These are phyloP conservation scores for Dermatemys mawii DNA, from an alignment of 2,113 vertebrate genomes.

Conservation along the genomic window DNA sequence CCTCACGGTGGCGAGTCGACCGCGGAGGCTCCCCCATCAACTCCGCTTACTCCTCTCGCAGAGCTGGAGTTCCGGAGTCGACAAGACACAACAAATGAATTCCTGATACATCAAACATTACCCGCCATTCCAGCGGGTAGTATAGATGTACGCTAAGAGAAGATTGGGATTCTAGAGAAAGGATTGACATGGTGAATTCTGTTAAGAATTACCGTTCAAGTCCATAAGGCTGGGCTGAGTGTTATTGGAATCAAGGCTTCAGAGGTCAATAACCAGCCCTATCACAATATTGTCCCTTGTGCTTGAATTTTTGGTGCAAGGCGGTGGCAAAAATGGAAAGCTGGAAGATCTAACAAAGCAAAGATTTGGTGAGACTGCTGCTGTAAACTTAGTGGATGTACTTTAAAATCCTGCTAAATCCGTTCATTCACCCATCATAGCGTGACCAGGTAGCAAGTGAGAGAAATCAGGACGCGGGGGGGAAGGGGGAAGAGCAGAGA, in stretches of 20 bases:
- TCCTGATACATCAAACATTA: too few relatives aligned
- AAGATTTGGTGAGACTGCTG: not conserved
- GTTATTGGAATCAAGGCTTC: not conserved
- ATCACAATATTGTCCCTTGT: not conserved
- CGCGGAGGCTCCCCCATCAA: too few relatives aligned
- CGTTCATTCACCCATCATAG: not conserved
- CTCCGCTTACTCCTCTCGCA: too few relatives aligned
- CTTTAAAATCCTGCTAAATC: not conserved
- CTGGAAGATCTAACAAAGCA: constrained; percentile 9
- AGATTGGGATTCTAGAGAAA: not conserved
- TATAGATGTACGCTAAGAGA: too few relatives aligned
- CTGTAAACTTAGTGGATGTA: not conserved
- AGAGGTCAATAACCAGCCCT: not conserved
- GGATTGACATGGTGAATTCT: not conserved
- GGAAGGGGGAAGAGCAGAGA: too few relatives aligned
- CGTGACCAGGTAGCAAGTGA: too few relatives aligned
- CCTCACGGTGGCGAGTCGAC: too few relatives aligned
- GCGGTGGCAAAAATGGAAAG: not conserved
- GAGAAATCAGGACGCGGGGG: too few relatives aligned
- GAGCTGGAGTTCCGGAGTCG: too few relatives aligned
- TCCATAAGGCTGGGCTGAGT: fast-evolving
- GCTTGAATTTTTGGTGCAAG: constrained; percentile 33
- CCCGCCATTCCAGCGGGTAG: too few relatives aligned
- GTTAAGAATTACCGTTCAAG: not conserved
- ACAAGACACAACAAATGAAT: too few relatives aligned